phyloP scores from a whole-genome alignment of 2,113 vertebrate genomes.

The Barbus barbus region DNA sequence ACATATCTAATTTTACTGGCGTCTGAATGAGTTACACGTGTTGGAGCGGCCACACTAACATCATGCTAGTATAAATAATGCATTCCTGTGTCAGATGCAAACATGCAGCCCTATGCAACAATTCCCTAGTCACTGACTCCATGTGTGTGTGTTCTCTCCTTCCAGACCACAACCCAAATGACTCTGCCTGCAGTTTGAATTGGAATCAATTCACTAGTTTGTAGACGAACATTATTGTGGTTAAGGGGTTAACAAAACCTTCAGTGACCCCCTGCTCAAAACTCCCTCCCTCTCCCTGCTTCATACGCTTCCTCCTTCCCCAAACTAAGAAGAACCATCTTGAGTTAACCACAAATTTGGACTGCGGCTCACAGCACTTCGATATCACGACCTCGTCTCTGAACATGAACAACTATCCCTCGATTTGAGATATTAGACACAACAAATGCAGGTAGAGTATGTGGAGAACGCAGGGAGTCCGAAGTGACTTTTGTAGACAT shows the following conservation, averaged over 20 bases:
- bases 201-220: conserved; percentile 50
- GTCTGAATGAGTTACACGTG: conserved; percentile 52
- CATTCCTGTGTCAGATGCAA: conserved; percentile 27
- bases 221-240: conserved; percentile 39
- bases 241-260: conserved; percentile 61
- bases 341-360: conserved; percentile 62
- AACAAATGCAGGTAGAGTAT: neutral
- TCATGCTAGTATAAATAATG: conserved; percentile 44
- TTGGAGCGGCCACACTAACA: conserved; percentile 24
- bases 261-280: conserved; percentile 48
- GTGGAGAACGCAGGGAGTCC: no score
- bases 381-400: conserved; percentile 36
- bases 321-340: conserved; percentile 49
- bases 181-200: conserved; percentile 51
- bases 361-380: conserved; percentile 58
- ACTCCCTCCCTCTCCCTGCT: neutral
- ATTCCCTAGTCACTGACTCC: neutral
- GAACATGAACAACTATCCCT: neutral
- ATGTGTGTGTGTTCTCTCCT: neutral
- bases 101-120: conserved; percentile 15
- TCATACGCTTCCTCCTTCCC: conserved; percentile 13
- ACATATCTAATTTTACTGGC: conserved; percentile 53
- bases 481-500: conserved; percentile 13
- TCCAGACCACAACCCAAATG: conserved; percentile 51
- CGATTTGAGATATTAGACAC: neutral